Conservation (phyloP, 2,113 vertebrate species). For the Trochalopteron elliotii region DNA sequence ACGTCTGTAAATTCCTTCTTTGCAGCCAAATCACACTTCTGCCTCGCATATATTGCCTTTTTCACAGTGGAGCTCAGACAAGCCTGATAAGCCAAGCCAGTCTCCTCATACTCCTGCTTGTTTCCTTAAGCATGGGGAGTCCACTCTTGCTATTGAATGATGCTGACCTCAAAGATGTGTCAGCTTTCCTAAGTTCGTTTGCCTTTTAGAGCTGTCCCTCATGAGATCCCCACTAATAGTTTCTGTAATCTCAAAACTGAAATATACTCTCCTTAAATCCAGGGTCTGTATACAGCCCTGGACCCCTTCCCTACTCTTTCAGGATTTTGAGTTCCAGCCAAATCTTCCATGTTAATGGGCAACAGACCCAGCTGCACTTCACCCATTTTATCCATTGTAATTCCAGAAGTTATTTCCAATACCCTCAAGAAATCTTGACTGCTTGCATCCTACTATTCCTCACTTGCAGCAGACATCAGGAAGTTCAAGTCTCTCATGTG, state of each 20-base stretch:
- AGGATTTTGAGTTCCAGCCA: background rate
- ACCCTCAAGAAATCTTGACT: background rate
- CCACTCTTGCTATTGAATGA: background rate
- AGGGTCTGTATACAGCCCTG: background rate
- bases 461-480: background rate
- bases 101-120: background rate
- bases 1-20: background rate
- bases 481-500: background rate
- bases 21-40: background rate
- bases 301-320: background rate
- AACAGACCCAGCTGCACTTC: background rate
- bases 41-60: background rate
- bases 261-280: background rate
- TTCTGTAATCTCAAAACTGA: background rate
- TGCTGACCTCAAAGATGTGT: background rate
- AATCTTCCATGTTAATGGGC: background rate
- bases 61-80: background rate
- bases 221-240: background rate
- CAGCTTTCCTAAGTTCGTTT: background rate
- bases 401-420: background rate
- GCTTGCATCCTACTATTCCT: background rate
- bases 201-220: background rate
- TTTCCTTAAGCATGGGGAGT: background rate
- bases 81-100: background rate
- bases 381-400: background rate